These are phyloP conservation scores for Bombus cullumanus DNA, from an alignment of 1,140 invertebrate genomes.

Conservation along the genomic window DNA sequence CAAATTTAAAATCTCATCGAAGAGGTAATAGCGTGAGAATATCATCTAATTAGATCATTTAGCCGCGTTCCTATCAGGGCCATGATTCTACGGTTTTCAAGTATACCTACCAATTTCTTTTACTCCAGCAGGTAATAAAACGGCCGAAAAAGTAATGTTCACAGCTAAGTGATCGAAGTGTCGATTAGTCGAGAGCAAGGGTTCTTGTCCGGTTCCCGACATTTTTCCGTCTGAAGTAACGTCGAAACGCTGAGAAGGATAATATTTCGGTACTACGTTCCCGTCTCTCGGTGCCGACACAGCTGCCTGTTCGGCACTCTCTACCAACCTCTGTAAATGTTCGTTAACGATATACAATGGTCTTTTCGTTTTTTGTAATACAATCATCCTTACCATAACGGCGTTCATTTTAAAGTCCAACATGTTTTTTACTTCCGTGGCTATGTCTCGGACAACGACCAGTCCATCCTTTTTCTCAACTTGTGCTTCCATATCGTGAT, in stretches of 20 bases:
- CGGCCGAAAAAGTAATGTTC: constrained; percentile 93
- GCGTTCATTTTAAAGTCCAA: constrained; percentile 95
- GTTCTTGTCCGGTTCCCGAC: constrained; percentile 86
- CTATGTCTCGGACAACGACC: constrained; percentile 91
- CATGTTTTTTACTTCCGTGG: constrained; percentile 93
- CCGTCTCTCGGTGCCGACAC: constrained; percentile 86
- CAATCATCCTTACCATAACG: constrained; percentile 88
- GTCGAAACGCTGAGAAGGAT: constrained; percentile 89
- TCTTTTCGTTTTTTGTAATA: background rate
- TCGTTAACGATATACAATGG: background rate
- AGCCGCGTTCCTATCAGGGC: background rate
- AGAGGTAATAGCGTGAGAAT: no score
- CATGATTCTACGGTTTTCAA: background rate
- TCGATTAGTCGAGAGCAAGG: constrained; percentile 87
- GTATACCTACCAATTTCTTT: constrained; percentile 87
- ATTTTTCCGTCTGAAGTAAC: constrained; percentile 88
- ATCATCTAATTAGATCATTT: background rate
- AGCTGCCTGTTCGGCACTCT: constrained; percentile 92
- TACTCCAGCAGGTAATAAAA: constrained; percentile 94
- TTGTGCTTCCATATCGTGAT: constrained; percentile 88
- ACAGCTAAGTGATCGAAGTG: constrained; percentile 93
- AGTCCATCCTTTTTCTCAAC: constrained; percentile 92
- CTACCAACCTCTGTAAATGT: constrained; percentile 90
- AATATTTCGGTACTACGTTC: constrained; percentile 84
- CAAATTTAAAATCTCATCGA: background rate